Conservation (phyloP, 2,888 invertebrate genomes). For the Aplocera efformata region DNA sequence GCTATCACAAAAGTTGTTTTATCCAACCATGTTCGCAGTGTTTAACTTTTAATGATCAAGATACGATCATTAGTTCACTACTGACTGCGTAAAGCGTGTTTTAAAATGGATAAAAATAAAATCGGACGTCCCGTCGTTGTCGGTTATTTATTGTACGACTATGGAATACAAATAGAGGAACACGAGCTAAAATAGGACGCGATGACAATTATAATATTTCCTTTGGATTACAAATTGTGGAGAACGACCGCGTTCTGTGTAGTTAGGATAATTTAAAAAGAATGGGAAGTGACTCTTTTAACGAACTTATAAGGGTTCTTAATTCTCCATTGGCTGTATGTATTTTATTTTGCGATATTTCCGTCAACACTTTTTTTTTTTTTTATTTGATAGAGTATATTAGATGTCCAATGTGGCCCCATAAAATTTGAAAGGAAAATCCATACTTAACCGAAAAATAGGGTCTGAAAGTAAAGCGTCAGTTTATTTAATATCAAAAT, state of each 20-base stretch:
- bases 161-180: constrained; percentile 26
- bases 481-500: too few species aligned
- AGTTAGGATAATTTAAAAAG: too few species aligned
- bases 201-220: constrained; percentile 19
- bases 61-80: constrained; percentile 12
- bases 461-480: too few species aligned
- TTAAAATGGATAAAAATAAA: constrained; percentile 23
- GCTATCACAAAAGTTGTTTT: too few species aligned
- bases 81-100: constrained; percentile 5
- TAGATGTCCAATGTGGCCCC: too few species aligned
- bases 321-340: too few species aligned
- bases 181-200: constrained; percentile 28
- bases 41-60: constrained; percentile 10
- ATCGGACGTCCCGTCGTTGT: constrained; percentile 28
- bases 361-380: too few species aligned
- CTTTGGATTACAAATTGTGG: constrained; percentile 14
- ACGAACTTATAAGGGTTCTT: background rate
- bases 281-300: constrained; percentile 13
- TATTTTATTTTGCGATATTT: too few species aligned
- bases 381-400: too few species aligned
- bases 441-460: too few species aligned
- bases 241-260: constrained; percentile 6
- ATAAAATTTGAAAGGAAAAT: too few species aligned
- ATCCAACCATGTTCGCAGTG: constrained; percentile 11
- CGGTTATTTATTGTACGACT: constrained; percentile 27